Evolutionary conservation across 2,113 vertebrate genomes (phyloP).

Genomic region (Patagioenas fasciata): DNA sequence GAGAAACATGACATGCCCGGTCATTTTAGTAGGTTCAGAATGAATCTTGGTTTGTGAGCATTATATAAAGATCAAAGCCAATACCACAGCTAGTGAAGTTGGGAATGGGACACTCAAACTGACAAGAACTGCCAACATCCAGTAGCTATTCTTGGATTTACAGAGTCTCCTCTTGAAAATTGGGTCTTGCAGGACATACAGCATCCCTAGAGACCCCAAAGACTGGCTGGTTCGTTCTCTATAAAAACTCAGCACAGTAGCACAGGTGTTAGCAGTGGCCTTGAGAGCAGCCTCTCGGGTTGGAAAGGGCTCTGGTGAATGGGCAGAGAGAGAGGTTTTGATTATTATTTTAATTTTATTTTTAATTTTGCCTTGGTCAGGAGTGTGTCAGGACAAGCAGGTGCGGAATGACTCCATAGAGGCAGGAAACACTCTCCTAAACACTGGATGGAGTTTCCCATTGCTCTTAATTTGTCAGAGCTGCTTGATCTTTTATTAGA

Average conservation of each 20-base stretch:
- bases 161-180: background rate
- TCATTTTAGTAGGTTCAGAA: background rate
- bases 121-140: background rate
- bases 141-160: background rate
- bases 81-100: background rate
- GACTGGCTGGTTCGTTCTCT: background rate
- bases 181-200: background rate
- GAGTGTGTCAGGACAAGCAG: background rate
- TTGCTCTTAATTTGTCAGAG: background rate
- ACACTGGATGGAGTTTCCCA: background rate
- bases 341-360: background rate
- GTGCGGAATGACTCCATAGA: background rate
- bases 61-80: background rate
- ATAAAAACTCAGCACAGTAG: background rate
- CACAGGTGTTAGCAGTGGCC: background rate
- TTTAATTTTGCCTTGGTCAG: background rate
- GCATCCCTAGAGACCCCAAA: background rate
- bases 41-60: background rate
- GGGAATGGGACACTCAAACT: background rate
- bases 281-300: no score
- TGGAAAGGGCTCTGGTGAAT: background rate
- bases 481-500: background rate
- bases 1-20: background rate
- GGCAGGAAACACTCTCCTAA: background rate
- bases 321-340: background rate